These are phyloP conservation scores for Tachyglossus aculeatus DNA, from an alignment of 2,797 vertebrate species.

Conservation along the genomic window DNA sequence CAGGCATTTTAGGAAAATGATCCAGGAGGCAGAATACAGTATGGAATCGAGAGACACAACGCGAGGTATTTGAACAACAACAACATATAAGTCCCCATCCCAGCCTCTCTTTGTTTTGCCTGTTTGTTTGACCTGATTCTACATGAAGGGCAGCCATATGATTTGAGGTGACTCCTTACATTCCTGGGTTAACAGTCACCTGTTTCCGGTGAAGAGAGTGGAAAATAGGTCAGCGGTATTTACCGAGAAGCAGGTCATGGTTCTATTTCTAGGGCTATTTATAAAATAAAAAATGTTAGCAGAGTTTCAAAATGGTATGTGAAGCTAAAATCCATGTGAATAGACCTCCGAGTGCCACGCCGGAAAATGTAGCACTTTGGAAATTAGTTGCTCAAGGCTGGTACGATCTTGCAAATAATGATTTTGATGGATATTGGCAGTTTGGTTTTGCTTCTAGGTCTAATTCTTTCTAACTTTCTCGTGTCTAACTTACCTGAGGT, in stretches of 20 bases:
- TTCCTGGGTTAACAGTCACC: slow-evolving; percentile 40
- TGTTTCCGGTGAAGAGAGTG: slow-evolving; percentile 56
- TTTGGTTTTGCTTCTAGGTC: neutral
- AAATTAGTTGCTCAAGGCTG: neutral
- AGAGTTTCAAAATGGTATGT: slow-evolving; percentile 27
- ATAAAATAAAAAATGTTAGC: slow-evolving; percentile 53
- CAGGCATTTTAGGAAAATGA: no score
- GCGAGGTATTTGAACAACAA: no score
- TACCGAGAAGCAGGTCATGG: slow-evolving; percentile 52
- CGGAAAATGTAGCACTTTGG: neutral
- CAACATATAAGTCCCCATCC: no score
- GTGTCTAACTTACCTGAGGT: neutral
- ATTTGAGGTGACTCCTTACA: slow-evolving; percentile 51
- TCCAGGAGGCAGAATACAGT: no score
- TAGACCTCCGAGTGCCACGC: slow-evolving; percentile 37
- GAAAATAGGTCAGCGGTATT: slow-evolving; percentile 62
- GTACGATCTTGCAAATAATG: neutral
- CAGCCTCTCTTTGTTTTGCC: neutral
- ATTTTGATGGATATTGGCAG: slow-evolving; percentile 16
- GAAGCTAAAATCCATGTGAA: slow-evolving; percentile 11
- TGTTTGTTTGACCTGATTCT: slow-evolving; percentile 17
- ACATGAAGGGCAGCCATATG: slow-evolving; percentile 35
- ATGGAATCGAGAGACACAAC: no score
- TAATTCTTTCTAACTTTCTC: neutral
- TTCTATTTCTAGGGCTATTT: slow-evolving; percentile 58